Evolutionary conservation across 2,888 invertebrate genomes (phyloP).

Genomic region (Spisula subtruncata): DNA sequence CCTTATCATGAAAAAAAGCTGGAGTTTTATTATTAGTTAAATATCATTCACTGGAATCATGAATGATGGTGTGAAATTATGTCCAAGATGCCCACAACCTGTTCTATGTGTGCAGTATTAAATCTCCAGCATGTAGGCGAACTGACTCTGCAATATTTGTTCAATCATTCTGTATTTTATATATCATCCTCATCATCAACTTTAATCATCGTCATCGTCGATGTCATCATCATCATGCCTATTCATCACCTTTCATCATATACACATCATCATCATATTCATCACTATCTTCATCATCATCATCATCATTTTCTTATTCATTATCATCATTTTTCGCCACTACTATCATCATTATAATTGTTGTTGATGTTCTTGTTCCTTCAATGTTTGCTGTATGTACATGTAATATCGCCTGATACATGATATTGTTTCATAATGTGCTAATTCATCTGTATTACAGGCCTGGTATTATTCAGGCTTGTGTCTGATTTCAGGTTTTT

Average conservation of each 20-base stretch:
- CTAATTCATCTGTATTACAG: too few species aligned
- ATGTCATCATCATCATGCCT: background rate
- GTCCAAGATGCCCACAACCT: background rate
- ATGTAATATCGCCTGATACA: too few species aligned
- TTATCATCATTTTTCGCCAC: too few species aligned
- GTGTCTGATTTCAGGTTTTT: too few species aligned
- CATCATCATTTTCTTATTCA: too few species aligned
- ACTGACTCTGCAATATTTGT: slow-evolving; percentile 1
- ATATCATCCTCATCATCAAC: background rate
- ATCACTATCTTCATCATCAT: too few species aligned
- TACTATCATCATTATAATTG: too few species aligned
- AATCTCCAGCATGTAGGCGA: background rate
- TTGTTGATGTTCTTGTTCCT: too few species aligned
- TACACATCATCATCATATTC: background rate
- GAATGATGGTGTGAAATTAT: background rate
- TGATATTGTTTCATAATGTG: too few species aligned
- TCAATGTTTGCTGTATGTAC: too few species aligned
- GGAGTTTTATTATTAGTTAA: background rate
- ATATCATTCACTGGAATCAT: background rate
- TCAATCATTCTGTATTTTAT: slow-evolving; percentile 3
- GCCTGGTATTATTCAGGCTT: too few species aligned
- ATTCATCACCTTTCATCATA: background rate
- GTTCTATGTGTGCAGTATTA: background rate
- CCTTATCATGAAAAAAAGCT: too few species aligned
- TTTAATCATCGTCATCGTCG: background rate